Evolutionary conservation across 2,888 invertebrate genomes (phyloP), one percentile per base, ranked within the genome.

Genomic region (Mantis religiosa): DNA sequence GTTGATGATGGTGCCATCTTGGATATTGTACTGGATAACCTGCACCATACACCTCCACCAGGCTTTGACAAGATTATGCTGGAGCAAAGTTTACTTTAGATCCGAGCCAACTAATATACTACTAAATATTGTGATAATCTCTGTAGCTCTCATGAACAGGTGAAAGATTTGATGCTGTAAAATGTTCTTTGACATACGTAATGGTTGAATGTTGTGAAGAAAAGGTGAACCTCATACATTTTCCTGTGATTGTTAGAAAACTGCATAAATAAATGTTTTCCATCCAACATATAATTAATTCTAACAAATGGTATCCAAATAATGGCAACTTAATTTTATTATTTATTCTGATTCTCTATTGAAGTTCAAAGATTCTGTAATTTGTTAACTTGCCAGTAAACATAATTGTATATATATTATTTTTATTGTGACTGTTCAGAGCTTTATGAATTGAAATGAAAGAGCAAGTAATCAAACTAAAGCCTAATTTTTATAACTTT

Each of bases 1-100:
- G 99, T 99, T 92, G 99, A 99, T 92, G 98, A 99, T 93, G 99
- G 99, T 91, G 99, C 99, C 47, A 99, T 99, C 91, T 93, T 99
- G 94, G 99, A 99, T 93, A 96, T 99, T 91, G 96, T 98, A 92
- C 96, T 99, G 93, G 97, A 98, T 91, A 97, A 97, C 92, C 99
- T 99, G 93, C 95, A 96, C 91, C 96, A 97, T 92, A 95, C 96
- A 0, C 97, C 97, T 82, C 97, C 98, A 0, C 94, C 95, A 87
- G 99, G 99, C 82, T 99, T 97, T 92, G 98, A 99, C 92, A 97
- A 97, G 93, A 99, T 99, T 91, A 98, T 99, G 97, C 95, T 99
- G 90, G 99, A 99, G 93, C 98, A 99, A 93, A 98, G 99, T 3
- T 95, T 99, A 71, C 54, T 71, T 71, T 71, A 71, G 54, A 71